These are phyloP conservation scores for Vesta saturnalis DNA, from an alignment of 2,888 invertebrate species.

Conservation along the genomic window DNA sequence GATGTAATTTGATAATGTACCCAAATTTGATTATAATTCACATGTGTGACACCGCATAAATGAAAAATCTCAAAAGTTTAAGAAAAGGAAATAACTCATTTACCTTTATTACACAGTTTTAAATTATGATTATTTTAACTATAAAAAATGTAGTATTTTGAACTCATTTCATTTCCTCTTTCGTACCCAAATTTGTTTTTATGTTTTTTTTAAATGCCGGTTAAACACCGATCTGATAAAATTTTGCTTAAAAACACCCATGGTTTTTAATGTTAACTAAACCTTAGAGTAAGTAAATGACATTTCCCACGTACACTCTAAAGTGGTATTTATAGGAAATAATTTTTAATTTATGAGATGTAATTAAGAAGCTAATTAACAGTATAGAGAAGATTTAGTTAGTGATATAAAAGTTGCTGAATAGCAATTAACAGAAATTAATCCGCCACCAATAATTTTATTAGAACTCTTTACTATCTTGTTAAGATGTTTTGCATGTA, in stretches of 20 bases:
- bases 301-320: neutral
- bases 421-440: too few species aligned
- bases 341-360: neutral
- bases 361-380: neutral
- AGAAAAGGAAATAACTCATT: conserved; percentile 2
- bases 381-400: too few species aligned
- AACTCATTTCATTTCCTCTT: neutral
- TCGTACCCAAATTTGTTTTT: neutral
- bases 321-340: neutral
- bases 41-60: neutral
- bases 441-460: too few species aligned
- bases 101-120: neutral
- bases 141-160: too few species aligned
- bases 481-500: too few species aligned
- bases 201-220: neutral
- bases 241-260: neutral
- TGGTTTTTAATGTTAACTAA: neutral
- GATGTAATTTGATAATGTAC: neutral
- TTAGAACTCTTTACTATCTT: too few species aligned
- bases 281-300: neutral
- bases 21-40: conserved; percentile 5
- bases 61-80: neutral
- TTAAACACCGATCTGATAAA: neutral
- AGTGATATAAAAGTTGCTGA: too few species aligned
- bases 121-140: neutral